Evolutionary conservation across 2,797 vertebrate genomes (phyloP).

Genomic region (Gastrophryne carolinensis): DNA sequence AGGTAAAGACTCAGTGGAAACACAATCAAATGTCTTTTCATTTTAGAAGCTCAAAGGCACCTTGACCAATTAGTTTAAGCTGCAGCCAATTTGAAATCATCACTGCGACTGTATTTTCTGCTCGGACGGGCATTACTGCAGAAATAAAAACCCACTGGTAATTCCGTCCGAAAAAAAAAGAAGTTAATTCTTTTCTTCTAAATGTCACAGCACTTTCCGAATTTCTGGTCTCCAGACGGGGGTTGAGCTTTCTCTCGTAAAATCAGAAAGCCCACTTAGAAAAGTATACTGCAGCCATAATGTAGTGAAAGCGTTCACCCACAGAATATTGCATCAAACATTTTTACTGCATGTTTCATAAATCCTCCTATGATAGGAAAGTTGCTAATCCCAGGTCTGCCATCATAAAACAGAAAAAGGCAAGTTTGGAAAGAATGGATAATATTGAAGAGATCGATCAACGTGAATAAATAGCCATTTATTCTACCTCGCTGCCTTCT

Average conservation of each 20-base stretch:
- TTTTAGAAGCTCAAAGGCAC: constrained; percentile 46
- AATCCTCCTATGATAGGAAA: constrained; percentile 35
- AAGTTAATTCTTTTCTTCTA: constrained; percentile 46
- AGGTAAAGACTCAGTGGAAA: not conserved
- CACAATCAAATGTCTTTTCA: constrained; percentile 26
- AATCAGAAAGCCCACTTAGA: constrained; percentile 46
- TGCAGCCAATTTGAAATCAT: constrained; percentile 52
- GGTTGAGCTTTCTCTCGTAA: constrained; percentile 29
- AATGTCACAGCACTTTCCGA: constrained; percentile 50
- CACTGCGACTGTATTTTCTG: constrained; percentile 50
- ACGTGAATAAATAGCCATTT: constrained; percentile 7
- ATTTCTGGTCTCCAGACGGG: constrained; percentile 44
- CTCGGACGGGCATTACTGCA: constrained; percentile 47
- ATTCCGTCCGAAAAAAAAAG: constrained; percentile 31
- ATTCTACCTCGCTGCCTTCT: not conserved
- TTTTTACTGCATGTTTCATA: constrained; percentile 41
- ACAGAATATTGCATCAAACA: constrained; percentile 29
- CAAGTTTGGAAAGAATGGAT: not conserved
- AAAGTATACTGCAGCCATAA: constrained; percentile 45
- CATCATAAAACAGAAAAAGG: constrained; percentile 17
- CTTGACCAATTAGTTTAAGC: constrained; percentile 51
- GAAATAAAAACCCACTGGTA: constrained; percentile 51
- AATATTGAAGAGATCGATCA: not conserved
- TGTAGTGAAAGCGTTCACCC: constrained; percentile 32
- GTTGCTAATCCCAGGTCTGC: constrained; percentile 12